These are phyloP conservation scores for Heteromormyrus szaboi DNA, from an alignment of 2,797 vertebrate species.

Conservation along the genomic window DNA sequence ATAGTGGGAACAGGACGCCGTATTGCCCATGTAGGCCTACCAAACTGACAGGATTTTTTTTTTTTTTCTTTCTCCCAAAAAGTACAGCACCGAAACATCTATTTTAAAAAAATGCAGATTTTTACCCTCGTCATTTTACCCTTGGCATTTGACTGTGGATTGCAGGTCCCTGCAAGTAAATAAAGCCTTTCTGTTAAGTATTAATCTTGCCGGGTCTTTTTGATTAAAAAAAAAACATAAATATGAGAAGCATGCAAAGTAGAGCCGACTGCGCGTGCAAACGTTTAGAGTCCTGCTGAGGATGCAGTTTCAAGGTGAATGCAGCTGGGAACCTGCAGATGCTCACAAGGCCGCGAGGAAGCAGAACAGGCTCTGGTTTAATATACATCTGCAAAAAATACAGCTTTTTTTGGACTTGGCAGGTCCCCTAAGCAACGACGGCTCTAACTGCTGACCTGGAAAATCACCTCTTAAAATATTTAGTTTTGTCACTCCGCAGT, in stretches of 20 bases:
- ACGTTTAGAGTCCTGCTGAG: background rate
- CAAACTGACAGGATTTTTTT: background rate
- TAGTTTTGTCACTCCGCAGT: background rate
- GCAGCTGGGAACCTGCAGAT: background rate
- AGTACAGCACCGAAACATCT: background rate
- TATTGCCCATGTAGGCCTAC: background rate
- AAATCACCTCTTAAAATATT: slow-evolving; percentile 3
- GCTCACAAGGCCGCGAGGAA: background rate
- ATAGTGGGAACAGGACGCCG: background rate
- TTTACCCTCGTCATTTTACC: background rate
- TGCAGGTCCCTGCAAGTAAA: slow-evolving; percentile 7
- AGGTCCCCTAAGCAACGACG: background rate
- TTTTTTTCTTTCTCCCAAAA: background rate
- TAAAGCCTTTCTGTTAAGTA: slow-evolving; percentile 10
- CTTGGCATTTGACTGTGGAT: background rate
- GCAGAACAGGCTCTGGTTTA: background rate
- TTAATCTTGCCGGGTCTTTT: slow-evolving; percentile 21
- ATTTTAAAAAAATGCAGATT: slow-evolving; percentile 12
- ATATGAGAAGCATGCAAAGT: background rate
- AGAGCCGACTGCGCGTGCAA: background rate
- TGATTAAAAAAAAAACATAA: slow-evolving; percentile 10
- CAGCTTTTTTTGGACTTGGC: background rate
- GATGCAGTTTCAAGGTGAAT: background rate
- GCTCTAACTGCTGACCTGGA: slow-evolving; percentile 1
- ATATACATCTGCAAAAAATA: slow-evolving; percentile 3